Percentiles rank a stretch among this genome's conserved stretches.
Conservation (phyloP, 2,113 vertebrate species). For the Callocephalon fimbriatum region DNA sequence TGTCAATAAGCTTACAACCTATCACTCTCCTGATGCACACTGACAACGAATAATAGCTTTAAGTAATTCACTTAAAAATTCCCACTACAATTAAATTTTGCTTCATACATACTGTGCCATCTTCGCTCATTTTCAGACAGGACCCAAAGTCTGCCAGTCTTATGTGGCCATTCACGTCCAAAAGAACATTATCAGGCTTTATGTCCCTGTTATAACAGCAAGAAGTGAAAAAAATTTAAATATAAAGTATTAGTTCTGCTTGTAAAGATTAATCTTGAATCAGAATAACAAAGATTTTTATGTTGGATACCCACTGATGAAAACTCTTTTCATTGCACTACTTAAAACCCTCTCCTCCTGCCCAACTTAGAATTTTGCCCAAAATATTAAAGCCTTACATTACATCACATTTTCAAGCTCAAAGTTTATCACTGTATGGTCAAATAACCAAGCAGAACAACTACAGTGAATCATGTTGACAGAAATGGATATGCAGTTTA, state of each 20-base stretch:
- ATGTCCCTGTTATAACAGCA: conserved; percentile 84
- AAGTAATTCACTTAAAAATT: not conserved
- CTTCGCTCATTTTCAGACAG: conserved; percentile 94
- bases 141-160: conserved; percentile 97
- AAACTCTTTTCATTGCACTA: not conserved
- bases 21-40: not conserved
- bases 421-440: not conserved
- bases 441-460: not conserved
- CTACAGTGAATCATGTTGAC: not conserved
- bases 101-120: conserved; percentile 90
- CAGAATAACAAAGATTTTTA: not conserved
- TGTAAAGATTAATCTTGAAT: not conserved
- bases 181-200: conserved; percentile 95
- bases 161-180: conserved; percentile 96
- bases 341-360: not conserved
- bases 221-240: not conserved
- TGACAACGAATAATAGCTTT: not conserved
- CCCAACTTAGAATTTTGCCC: not conserved
- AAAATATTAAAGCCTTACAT: not conserved
- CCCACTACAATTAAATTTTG: not conserved
- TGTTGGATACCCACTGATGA: not conserved
- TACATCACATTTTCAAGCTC: not conserved
- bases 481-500: not conserved
- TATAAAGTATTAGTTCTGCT: not conserved
- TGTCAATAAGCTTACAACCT: not conserved